phyloP scores from a whole-genome alignment of 2,113 vertebrate species.

The Bucco capensis region DNA sequence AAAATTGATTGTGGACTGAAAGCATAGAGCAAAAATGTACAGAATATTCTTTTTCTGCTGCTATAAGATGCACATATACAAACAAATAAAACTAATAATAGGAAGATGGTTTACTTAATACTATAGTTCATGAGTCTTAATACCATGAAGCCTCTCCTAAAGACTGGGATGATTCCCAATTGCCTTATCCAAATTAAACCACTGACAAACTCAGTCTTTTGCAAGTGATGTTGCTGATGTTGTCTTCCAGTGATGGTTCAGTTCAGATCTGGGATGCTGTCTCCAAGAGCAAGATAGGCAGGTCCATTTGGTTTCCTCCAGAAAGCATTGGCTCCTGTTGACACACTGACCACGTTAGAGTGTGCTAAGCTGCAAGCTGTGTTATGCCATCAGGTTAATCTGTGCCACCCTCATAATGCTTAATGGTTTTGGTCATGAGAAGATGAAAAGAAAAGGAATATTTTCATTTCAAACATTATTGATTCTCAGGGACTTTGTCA shows the following conservation, averaged over 20 bases:
- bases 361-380: background rate
- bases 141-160: background rate
- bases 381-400: background rate
- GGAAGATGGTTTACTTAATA: background rate
- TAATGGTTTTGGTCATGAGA: background rate
- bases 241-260: background rate
- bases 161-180: background rate
- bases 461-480: background rate
- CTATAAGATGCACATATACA: background rate
- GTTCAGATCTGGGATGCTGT: background rate
- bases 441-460: background rate
- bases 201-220: background rate
- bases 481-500: background rate
- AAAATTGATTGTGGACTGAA: background rate
- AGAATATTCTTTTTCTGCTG: background rate
- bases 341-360: fast-evolving
- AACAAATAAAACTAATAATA: background rate
- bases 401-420: background rate
- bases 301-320: background rate
- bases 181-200: background rate
- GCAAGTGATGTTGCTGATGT: background rate
- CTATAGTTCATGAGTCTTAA: background rate
- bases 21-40: background rate
- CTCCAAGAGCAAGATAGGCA: background rate
- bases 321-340: background rate